Evolutionary conservation across 64 coral and sea anemone species (phyloP).

Genomic region (Dendronephthya gigantea): DNA sequence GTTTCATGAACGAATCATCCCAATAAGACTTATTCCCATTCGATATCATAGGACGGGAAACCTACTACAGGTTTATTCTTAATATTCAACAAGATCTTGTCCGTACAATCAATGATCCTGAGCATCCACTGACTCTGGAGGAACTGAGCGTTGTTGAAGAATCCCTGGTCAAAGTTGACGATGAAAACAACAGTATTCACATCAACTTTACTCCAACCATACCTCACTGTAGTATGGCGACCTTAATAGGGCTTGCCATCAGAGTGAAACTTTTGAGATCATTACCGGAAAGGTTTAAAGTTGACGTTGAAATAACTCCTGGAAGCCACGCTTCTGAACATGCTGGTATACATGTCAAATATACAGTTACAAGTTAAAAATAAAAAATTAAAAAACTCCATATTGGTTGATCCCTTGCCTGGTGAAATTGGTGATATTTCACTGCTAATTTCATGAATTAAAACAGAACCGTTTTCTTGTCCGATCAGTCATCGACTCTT

Average conservation of each 20-base stretch:
- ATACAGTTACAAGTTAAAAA: too few species aligned
- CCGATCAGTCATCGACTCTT: too few species aligned
- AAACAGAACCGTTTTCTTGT: too few species aligned
- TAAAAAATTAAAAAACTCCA: not conserved
- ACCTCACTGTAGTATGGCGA: constrained; percentile 97
- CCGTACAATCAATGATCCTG: constrained; percentile 95
- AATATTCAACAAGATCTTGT: constrained; percentile 49
- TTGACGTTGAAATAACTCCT: constrained; percentile 88
- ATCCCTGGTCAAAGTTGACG: constrained; percentile 69
- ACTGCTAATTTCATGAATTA: too few species aligned
- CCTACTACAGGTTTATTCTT: too few species aligned
- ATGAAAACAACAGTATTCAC: constrained; percentile 61
- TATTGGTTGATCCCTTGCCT: not conserved
- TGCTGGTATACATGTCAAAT: constrained; percentile 47
- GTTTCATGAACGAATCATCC: not conserved
- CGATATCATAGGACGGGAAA: too few species aligned
- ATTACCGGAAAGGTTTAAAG: constrained; percentile 91
- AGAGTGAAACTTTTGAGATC: constrained; percentile 73
- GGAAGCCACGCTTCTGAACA: constrained; percentile 78
- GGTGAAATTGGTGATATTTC: too few species aligned
- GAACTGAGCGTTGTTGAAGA: constrained; percentile 93
- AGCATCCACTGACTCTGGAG: constrained; percentile 88
- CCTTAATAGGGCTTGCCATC: constrained; percentile 85
- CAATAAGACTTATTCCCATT: too few species aligned
- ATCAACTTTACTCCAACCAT: constrained; percentile 92